These are phyloP conservation scores for Elgonia sp. DNA, from an alignment of 2,888 invertebrate species.

Conservation along the genomic window DNA sequence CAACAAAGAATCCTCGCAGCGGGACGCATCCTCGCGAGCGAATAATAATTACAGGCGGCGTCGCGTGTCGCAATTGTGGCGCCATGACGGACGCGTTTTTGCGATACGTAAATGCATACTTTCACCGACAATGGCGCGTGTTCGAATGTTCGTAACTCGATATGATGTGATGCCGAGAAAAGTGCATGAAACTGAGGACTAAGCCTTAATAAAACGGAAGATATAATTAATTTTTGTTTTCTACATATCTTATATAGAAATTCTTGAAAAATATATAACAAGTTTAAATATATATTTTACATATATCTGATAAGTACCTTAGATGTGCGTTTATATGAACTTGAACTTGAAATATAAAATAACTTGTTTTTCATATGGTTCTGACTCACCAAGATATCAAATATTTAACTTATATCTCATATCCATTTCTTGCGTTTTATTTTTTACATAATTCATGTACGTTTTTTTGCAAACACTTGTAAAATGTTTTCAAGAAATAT, in stretches of 20 bases:
- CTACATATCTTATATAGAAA: not conserved
- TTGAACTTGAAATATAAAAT: too few relatives aligned
- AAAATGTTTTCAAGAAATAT: too few relatives aligned
- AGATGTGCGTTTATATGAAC: too few relatives aligned
- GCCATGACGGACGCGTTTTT: conserved; percentile 75
- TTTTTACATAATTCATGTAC: too few relatives aligned
- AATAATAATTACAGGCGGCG: conserved; percentile 76
- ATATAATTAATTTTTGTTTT: too few relatives aligned
- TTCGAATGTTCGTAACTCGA: conserved; percentile 62
- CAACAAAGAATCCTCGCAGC: conserved; percentile 48
- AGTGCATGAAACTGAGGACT: conserved; percentile 18
- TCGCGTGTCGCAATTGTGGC: conserved; percentile 77
- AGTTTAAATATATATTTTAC: too few relatives aligned
- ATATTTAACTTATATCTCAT: too few relatives aligned
- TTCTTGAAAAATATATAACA: not conserved
- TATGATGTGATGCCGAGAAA: conserved; percentile 27
- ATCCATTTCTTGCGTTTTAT: too few relatives aligned
- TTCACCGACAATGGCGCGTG: conserved; percentile 73
- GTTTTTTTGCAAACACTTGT: too few relatives aligned
- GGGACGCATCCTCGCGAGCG: conserved; percentile 61
- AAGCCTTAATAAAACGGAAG: not conserved
- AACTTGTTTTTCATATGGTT: too few relatives aligned
- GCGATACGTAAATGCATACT: conserved; percentile 70
- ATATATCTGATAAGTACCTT: too few relatives aligned
- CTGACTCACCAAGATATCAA: too few relatives aligned